Evolutionary conservation across 2,888 invertebrate genomes (phyloP).

Genomic region (Dermolepida albohirtum): DNA sequence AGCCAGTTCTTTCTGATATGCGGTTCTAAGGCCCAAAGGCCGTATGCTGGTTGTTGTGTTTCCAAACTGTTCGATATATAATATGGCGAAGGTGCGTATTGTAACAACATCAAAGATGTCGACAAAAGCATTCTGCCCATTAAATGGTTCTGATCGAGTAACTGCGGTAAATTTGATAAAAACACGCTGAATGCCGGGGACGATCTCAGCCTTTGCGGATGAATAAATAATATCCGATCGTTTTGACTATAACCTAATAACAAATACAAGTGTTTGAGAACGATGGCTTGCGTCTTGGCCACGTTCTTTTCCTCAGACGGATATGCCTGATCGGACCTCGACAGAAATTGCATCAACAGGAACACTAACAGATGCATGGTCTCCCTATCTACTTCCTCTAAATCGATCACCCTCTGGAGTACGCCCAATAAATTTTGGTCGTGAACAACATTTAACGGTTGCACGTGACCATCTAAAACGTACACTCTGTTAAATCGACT

Average conservation of each 20-base stretch:
- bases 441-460: conserved; percentile 85
- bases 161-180: conserved; percentile 91
- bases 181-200: conserved; percentile 98
- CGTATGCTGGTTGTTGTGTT: conserved; percentile 80
- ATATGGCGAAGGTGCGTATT: conserved; percentile 86
- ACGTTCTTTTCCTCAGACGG: conserved; percentile 88
- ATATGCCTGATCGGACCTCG: conserved; percentile 83
- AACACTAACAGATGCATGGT: conserved; percentile 95
- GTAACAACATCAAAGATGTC: conserved; percentile 82
- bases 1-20: conserved; percentile 93
- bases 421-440: conserved; percentile 82
- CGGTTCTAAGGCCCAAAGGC: conserved; percentile 89
- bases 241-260: conserved; percentile 92
- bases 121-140: conserved; percentile 92
- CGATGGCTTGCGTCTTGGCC: conserved; percentile 85
- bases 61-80: conserved; percentile 67
- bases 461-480: conserved; percentile 81
- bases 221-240: conserved; percentile 92
- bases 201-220: conserved; percentile 85
- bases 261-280: conserved; percentile 90
- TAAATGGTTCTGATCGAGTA: conserved; percentile 94
- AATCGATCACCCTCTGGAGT: conserved; percentile 89
- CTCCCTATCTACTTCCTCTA: conserved; percentile 95
- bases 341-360: conserved; percentile 96
- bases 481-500: conserved; percentile 1